Evolutionary conservation across 2,797 vertebrate genomes (phyloP).

Genomic region (Myripristis murdjan): DNA sequence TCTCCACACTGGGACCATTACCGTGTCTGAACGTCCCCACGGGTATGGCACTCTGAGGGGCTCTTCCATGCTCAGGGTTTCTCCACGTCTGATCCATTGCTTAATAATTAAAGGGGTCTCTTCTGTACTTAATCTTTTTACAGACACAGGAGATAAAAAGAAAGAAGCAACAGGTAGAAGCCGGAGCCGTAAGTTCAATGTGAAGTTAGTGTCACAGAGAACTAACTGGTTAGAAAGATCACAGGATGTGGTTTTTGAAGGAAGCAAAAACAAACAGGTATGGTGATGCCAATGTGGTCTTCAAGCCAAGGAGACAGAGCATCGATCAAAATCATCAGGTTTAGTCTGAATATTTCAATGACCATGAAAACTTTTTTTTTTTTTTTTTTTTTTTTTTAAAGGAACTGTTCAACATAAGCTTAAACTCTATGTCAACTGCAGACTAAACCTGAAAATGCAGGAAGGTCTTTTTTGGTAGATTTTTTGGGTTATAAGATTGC

Average conservation of each 20-base stretch:
- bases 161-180: constrained; percentile 62
- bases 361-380: not conserved
- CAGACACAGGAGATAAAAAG: constrained; percentile 56
- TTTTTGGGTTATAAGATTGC: not conserved
- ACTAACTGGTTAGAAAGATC: constrained; percentile 36
- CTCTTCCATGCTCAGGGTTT: constrained; percentile 36
- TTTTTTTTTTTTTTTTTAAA: not conserved
- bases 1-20: constrained; percentile 52
- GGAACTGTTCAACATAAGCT: not conserved
- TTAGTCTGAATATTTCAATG: not conserved
- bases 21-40: constrained; percentile 40
- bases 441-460: not conserved
- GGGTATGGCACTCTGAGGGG: constrained; percentile 39
- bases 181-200: constrained; percentile 54
- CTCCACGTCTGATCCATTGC: constrained; percentile 71
- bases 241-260: constrained; percentile 6
- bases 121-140: constrained; percentile 68
- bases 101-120: constrained; percentile 26
- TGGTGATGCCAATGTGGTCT: constrained; percentile 33
- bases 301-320: not conserved
- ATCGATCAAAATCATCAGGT: constrained; percentile 37
- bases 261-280: not conserved
- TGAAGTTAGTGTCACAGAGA: constrained; percentile 44
- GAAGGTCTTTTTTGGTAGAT: too few species aligned
- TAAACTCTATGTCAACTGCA: not conserved